Evolutionary conservation across 2,797 vertebrate species (phyloP), one percentile per base, ranked within the genome.

Genomic region (Acrossocheilus wenchowensis): DNA sequence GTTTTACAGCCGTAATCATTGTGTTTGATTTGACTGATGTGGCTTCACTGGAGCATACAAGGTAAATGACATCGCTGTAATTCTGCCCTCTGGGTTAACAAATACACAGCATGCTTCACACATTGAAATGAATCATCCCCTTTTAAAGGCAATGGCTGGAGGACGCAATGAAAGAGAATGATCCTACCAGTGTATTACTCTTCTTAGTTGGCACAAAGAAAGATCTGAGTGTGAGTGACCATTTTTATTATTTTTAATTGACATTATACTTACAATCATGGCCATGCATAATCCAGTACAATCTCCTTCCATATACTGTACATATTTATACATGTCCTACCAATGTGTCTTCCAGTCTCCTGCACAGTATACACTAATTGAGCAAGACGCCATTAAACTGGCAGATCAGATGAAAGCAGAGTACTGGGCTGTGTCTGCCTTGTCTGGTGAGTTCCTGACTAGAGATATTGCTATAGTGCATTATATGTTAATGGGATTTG

Each of bases 201-300:
- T 99, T 99, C 92, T 94, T 99, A 0, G 97, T 99, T 23, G 98
- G 98, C 87, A 98, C 97, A 91, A 99, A 99, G 94, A 99, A 98
- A 93, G 98, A 99, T 91, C 91, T 99, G 87, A 97, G 96, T 3
- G 98, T 99, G 93, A 92, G 97, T 97, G 69, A 30, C 39, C 39
- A 36, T 80, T 43, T 83, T 26, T 57, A 41, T 66, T 34, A 6
- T 66, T 66, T 34, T 66, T 8, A 34, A 66, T 17, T 17, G 6
- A 14, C 6, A 66, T 34, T 66, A 66, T 64, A 23, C 52, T 57
- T 50, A 17, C 14, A 50, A 50, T 43, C 43, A 45, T 45, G 43
- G 10, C 43, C 43, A 45, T 45, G 43, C 43, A 45, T 11, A 39
- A 69, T 34, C 8, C 19, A 69, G 23, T 26, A 52, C 41, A 43